Evolutionary conservation across 2,113 vertebrate species (phyloP).

Genomic region (Gnathonemus longibarbis): DNA sequence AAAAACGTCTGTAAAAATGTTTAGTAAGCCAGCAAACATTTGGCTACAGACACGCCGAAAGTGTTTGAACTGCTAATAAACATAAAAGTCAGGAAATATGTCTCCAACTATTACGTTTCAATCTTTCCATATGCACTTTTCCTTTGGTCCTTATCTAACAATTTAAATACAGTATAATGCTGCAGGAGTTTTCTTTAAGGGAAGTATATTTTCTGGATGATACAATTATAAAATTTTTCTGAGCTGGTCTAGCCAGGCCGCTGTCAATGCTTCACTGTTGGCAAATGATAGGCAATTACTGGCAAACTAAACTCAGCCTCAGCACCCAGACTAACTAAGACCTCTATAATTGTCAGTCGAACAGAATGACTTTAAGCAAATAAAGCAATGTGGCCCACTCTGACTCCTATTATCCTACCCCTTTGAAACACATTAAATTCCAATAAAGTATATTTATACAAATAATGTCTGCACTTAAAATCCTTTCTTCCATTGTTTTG

Average conservation of each 20-base stretch:
- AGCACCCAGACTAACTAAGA: no score
- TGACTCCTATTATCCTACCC: neutral
- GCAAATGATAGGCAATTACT: neutral
- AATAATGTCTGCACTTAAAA: neutral
- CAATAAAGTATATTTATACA: neutral
- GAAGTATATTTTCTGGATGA: neutral
- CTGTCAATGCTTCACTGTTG: neutral
- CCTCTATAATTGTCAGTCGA: neutral
- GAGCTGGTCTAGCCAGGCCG: neutral
- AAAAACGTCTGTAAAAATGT: neutral
- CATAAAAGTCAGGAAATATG: neutral
- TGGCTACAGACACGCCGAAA: neutral
- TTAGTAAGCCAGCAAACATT: neutral
- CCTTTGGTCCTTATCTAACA: neutral
- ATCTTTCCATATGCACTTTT: neutral
- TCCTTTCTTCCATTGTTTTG: neutral
- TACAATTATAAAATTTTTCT: neutral
- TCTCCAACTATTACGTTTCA: neutral
- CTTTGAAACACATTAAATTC: neutral
- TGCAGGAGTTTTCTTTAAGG: neutral
- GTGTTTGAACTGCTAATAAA: neutral
- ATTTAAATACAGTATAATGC: neutral
- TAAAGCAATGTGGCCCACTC: neutral
- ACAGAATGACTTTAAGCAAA: neutral
- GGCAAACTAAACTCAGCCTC: neutral